Evolutionary conservation across 2,888 invertebrate genomes (phyloP).

Genomic region (Mythimna vitellina): DNA sequence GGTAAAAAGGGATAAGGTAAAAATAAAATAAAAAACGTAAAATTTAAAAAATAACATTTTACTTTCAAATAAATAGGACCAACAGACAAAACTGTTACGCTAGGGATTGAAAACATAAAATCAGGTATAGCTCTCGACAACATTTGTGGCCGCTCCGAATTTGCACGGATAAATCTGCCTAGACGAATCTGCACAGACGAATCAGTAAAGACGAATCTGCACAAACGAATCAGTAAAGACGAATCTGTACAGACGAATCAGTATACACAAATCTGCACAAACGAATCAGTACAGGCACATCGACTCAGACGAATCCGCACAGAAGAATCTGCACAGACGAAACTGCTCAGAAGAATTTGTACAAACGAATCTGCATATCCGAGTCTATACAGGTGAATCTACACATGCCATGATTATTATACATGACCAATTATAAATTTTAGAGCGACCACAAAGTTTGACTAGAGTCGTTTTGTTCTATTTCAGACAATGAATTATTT

Average conservation of each 20-base stretch:
- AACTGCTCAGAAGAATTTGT: background rate
- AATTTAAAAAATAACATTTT: constrained; percentile 80
- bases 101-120: constrained; percentile 57
- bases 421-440: background rate
- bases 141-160: background rate
- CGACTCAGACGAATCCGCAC: background rate
- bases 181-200: background rate
- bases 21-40: constrained; percentile 72
- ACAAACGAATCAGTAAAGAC: background rate
- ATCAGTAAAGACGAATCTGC: background rate
- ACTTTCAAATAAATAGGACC: constrained; percentile 81
- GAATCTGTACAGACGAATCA: background rate
- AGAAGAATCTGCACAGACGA: background rate
- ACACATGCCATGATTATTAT: no score
- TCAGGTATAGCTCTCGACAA: constrained; percentile 8
- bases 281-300: background rate
- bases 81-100: constrained; percentile 66
- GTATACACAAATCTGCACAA: background rate
- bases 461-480: constrained; percentile 50
- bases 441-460: background rate
- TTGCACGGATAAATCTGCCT: background rate
- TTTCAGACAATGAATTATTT: constrained; percentile 63
- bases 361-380: background rate
- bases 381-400: background rate
- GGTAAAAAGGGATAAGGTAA: constrained; percentile 38